Conservation (phyloP, 2,888 invertebrate genomes). For the Brachycybe producta region DNA sequence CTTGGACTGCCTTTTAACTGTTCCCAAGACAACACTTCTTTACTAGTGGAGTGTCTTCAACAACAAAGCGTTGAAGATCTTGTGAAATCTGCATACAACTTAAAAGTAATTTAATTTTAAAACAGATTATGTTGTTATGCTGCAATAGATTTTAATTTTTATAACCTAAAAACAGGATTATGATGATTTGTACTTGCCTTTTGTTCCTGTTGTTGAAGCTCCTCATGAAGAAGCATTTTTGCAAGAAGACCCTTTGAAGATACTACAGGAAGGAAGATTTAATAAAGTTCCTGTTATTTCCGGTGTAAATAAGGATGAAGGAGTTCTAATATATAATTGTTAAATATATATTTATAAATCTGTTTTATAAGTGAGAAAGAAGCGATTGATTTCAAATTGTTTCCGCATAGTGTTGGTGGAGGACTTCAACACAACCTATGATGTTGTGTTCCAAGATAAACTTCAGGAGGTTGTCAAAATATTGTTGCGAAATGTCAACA, state of each 20-base stretch:
- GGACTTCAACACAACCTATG: neutral
- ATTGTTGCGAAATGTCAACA: neutral
- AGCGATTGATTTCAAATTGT: too few relatives aligned
- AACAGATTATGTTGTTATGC: neutral
- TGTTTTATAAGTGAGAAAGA: too few relatives aligned
- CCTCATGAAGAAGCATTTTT: neutral
- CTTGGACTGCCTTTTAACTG: neutral
- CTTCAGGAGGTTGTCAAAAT: neutral
- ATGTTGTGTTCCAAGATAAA: neutral
- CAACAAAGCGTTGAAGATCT: slow-evolving; percentile 2
- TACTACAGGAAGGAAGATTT: slow-evolving; percentile 11
- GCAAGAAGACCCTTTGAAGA: slow-evolving; percentile 1
- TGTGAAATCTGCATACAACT: neutral
- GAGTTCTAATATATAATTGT: slow-evolving; percentile 6
- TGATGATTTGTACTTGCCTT: slow-evolving; percentile 3
- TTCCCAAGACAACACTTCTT: slow-evolving; percentile 2
- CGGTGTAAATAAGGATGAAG: slow-evolving; percentile 11
- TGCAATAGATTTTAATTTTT: neutral
- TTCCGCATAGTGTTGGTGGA: neutral
- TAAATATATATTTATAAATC: neutral
- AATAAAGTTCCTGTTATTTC: slow-evolving; percentile 11
- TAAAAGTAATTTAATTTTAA: neutral
- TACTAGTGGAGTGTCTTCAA: slow-evolving; percentile 3
- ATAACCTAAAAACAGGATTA: too few relatives aligned
- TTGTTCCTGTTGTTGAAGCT: slow-evolving; percentile 8